phyloP scores from a whole-genome alignment of 2,797 vertebrate genomes.

The Crenuchus spilurus region DNA sequence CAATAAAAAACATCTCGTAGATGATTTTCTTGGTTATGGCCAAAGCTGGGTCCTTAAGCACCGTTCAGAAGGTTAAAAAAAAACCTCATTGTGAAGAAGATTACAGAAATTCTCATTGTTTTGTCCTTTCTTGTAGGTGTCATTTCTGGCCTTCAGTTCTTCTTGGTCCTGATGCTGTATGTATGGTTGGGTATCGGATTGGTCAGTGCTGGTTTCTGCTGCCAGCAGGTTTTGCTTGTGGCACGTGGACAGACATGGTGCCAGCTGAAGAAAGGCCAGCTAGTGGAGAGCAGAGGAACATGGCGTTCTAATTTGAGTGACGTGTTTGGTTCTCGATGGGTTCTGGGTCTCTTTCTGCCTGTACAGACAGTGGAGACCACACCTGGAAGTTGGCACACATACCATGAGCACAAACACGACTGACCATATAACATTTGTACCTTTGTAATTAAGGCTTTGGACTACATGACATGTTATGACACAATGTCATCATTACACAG shows the following conservation, averaged over 20 bases:
- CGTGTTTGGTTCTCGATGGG: constrained; percentile 95
- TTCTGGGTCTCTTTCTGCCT: constrained; percentile 89
- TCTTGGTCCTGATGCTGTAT: constrained; percentile 97
- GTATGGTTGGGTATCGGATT: constrained; percentile 97
- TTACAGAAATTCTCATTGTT: background rate
- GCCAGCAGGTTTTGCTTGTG: constrained; percentile 94
- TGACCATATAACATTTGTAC: constrained; percentile 56
- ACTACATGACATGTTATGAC: constrained; percentile 12
- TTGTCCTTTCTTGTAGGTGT: constrained; percentile 75
- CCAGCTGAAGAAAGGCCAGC: constrained; percentile 87
- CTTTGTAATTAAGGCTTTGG: background rate
- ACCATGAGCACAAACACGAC: constrained; percentile 69
- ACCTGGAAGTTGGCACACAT: constrained; percentile 65
- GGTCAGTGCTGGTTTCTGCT: constrained; percentile 95
- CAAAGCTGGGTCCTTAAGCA: too few species aligned
- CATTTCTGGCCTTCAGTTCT: constrained; percentile 92
- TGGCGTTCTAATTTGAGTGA: constrained; percentile 91
- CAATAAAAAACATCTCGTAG: too few species aligned
- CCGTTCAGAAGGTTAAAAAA: too few species aligned
- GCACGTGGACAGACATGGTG: constrained; percentile 92
- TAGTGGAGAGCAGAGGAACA: constrained; percentile 73
- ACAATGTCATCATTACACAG: constrained; percentile 30
- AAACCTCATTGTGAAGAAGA: too few species aligned
- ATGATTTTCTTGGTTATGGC: too few species aligned
- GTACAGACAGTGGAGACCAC: constrained; percentile 84